Conservation (phyloP, 2,888 invertebrate genomes). For the Callimorpha dominula region DNA sequence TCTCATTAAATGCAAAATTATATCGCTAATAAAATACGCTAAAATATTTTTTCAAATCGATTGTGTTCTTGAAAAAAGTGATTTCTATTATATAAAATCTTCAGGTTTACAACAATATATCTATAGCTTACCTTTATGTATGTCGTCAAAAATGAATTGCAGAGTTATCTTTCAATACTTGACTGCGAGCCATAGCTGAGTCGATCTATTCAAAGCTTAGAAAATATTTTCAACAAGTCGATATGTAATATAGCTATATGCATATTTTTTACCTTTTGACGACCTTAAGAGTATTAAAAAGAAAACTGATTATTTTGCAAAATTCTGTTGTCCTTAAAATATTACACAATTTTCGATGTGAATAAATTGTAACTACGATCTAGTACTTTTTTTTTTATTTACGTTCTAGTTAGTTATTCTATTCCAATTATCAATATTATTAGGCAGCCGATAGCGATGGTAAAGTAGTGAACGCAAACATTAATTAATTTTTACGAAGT, state of each 20-base stretch:
- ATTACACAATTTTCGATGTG: too few relatives aligned
- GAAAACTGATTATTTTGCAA: neutral
- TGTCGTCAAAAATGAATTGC: neutral
- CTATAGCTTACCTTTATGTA: neutral
- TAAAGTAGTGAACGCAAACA: too few relatives aligned
- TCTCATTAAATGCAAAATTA: too few relatives aligned
- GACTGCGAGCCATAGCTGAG: neutral
- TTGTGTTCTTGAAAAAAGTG: too few relatives aligned
- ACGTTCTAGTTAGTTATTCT: too few relatives aligned
- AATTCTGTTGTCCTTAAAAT: neutral
- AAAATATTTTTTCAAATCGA: neutral
- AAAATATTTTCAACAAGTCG: neutral
- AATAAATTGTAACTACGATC: too few relatives aligned
- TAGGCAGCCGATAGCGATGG: too few relatives aligned
- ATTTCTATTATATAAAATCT: neutral
- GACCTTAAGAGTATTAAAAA: neutral
- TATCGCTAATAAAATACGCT: neutral
- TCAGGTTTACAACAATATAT: neutral
- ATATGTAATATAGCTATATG: neutral
- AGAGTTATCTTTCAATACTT: neutral
- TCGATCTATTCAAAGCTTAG: neutral
- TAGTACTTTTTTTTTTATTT: too few relatives aligned
- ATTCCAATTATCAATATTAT: too few relatives aligned
- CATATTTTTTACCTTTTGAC: neutral
- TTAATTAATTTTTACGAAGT: too few relatives aligned